Conservation (phyloP, 2,113 vertebrate species). For the Shinisaurus crocodilurus region DNA sequence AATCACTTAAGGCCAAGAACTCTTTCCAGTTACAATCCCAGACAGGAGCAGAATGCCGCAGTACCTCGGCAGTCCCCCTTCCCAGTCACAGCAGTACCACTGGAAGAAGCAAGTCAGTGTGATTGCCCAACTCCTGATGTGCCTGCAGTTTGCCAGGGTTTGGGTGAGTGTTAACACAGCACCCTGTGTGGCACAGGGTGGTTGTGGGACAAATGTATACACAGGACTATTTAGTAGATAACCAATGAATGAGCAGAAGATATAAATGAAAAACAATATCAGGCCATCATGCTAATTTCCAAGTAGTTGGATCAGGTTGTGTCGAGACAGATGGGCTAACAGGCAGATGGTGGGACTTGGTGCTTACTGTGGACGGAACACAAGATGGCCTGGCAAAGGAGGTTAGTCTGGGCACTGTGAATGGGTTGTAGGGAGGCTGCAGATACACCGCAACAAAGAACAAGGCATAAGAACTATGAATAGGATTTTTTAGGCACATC, state of each 20-base stretch:
- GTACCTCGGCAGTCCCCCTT: not conserved
- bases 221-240: not conserved
- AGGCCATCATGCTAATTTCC: not conserved
- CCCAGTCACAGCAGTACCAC: not conserved
- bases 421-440: not conserved
- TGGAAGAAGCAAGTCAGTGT: not conserved
- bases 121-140: not conserved
- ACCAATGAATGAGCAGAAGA: not conserved
- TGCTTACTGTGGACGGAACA: not conserved
- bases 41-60: not conserved
- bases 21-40: not conserved
- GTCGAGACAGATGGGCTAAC: not conserved
- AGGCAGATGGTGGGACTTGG: not conserved
- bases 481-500: not conserved
- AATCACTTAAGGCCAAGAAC: not conserved
- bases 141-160: not conserved
- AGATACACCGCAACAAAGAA: not conserved
- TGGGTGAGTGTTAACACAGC: not conserved
- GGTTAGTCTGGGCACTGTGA: not conserved
- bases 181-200: not conserved
- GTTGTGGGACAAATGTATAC: not conserved
- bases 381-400: not conserved
- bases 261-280: not conserved
- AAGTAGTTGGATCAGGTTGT: not conserved
- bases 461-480: not conserved